A percentile compares a stretch with the other conserved stretches of the same genome.
Evolutionary conservation across 2,888 invertebrate genomes (phyloP).

Genomic region (Panopea generosa): DNA sequence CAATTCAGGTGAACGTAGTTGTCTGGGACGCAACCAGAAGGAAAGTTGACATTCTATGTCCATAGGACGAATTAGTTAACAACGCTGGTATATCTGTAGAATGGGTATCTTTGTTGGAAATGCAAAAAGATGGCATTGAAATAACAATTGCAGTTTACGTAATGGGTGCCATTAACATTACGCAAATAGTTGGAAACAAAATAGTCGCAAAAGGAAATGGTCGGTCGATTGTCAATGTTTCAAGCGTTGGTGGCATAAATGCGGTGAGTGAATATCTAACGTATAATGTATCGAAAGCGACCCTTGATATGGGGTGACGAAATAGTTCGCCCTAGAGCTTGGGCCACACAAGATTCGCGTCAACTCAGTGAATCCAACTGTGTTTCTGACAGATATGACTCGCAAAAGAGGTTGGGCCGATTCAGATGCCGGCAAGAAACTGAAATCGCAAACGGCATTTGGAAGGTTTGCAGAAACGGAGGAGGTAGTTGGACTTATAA

Average conservation of each 20-base stretch:
- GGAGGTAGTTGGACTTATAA: conserved; percentile 46
- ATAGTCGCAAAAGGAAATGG: conserved; percentile 91
- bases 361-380: conserved; percentile 96
- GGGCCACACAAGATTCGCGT: conserved; percentile 93
- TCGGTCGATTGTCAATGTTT: conserved; percentile 94
- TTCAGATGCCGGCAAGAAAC: conserved; percentile 89
- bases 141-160: conserved; percentile 91
- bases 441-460: conserved; percentile 93
- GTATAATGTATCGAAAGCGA: conserved; percentile 94
- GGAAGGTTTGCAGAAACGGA: conserved; percentile 87
- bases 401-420: conserved; percentile 91
- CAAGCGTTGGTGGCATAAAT: conserved; percentile 89
- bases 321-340: conserved; percentile 94
- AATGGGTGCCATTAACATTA: too few relatives aligned
- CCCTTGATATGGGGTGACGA: conserved; percentile 93
- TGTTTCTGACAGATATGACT: conserved; percentile 95
- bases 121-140: conserved; percentile 90
- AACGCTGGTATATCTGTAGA: conserved; percentile 93
- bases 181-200: too few relatives aligned
- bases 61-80: conserved; percentile 93
- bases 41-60: conserved; percentile 88
- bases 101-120: conserved; percentile 90
- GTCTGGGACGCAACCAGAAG: conserved; percentile 91
- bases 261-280: conserved; percentile 89
- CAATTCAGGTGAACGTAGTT: conserved; percentile 89